Conservation (phyloP, 2,113 vertebrate genomes). For the Seriola aureovittata region DNA sequence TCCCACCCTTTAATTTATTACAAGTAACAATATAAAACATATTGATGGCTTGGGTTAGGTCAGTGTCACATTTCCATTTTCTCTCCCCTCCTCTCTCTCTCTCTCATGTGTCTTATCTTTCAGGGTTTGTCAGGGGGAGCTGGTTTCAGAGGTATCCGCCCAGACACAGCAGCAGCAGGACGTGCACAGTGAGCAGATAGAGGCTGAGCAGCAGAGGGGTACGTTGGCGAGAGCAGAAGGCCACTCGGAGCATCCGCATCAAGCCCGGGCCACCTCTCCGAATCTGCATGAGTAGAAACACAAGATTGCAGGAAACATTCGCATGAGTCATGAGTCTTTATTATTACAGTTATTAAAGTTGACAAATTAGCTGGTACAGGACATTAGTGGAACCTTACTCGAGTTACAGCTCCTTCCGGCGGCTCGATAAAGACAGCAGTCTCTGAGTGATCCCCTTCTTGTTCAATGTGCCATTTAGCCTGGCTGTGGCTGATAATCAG, state of each 20-base stretch:
- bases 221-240: slow-evolving; percentile 88
- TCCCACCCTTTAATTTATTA: slow-evolving; percentile 20
- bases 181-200: slow-evolving; percentile 91
- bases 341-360: slow-evolving; percentile 14
- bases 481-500: slow-evolving; percentile 80
- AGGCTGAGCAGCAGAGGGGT: slow-evolving; percentile 87
- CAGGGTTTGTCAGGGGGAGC: not conserved
- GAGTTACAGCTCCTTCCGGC: slow-evolving; percentile 80
- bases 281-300: slow-evolving; percentile 74
- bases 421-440: slow-evolving; percentile 88
- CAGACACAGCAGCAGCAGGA: slow-evolving; percentile 91
- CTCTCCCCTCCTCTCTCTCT: slow-evolving; percentile 7
- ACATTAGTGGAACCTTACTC: slow-evolving; percentile 82
- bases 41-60: slow-evolving; percentile 42
- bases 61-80: slow-evolving; percentile 15
- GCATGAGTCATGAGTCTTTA: slow-evolving; percentile 20
- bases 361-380: not conserved
- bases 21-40: slow-evolving; percentile 45
- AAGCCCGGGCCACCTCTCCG: slow-evolving; percentile 80
- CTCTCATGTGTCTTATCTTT: slow-evolving; percentile 9
- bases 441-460: slow-evolving; percentile 82
- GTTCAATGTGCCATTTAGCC: slow-evolving; percentile 80
- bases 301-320: slow-evolving; percentile 19
- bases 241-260: slow-evolving; percentile 85
- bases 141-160: slow-evolving; percentile 90